Base-by-base conservation (phyloP, 2,797 vertebrate genomes). In the Neopelma chrysocephalum region DNA sequence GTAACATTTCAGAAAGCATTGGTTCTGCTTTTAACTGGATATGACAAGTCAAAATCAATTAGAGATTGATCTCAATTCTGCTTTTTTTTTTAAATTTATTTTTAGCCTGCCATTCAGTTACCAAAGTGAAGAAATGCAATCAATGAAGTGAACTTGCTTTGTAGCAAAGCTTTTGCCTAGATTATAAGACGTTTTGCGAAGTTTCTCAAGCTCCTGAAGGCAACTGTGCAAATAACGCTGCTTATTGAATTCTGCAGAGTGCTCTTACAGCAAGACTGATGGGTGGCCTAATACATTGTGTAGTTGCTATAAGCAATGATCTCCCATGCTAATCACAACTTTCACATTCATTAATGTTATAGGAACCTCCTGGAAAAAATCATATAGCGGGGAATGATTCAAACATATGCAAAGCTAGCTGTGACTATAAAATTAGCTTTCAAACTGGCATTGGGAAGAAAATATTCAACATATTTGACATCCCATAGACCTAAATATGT, bases 41-140 rank as follows among this genome's bases (percentile, higher is more conserved):
- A 86, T 40, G 18, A 91, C 93, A 93, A 96, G 90, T 93, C 82
- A 95, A 97, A 97, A 97, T 97, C 96, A 96, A 96, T 97, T 85
- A 93, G 54, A 75, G 69, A 97, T 97, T 96, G 96, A 97, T 95
- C 91, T 90, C 65, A 65, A 62, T 96, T 91, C 79, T 81, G 87
- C 43, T 48, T 90, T 85, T 75, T 2, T 64, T 50, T 93, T 70
- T 8, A 0, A 62, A 87, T 94, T 95, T 96, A 94, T 94, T 97
- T 97, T 96, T 96, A 96, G 91, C 20, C 5, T 48, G 45, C 80
- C 69, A 91, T 94, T 96, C 80, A 57, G 95, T 88, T 85, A 87
- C 90, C 84, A 80, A 94, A 96, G 93, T 62, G 66, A 94, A 94
- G 80, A 93, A 85, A 86, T 60, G 34, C 58, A 91, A 65, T 94